Conservation (phyloP, 2,888 invertebrate species). For the Eupelmus urozonus region DNA sequence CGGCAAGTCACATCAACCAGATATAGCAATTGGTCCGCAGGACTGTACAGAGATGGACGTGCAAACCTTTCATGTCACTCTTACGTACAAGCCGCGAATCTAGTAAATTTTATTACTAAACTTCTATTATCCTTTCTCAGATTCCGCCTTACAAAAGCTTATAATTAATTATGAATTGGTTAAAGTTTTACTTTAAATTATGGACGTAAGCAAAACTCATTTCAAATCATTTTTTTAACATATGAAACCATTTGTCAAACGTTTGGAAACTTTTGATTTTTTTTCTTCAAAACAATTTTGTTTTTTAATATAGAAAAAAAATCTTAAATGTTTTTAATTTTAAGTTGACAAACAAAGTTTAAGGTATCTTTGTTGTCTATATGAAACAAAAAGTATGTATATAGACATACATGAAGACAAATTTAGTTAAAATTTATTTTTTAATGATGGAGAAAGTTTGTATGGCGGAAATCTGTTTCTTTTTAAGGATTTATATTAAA, state of each 20-base stretch:
- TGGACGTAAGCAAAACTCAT: too few species aligned
- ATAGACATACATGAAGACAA: constrained; percentile 7
- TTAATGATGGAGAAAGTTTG: constrained; percentile 15
- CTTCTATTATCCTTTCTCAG: neutral
- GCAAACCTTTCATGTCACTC: constrained; percentile 78
- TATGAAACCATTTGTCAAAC: too few species aligned
- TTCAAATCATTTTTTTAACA: too few species aligned
- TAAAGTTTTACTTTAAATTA: too few species aligned
- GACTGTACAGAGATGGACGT: constrained; percentile 79
- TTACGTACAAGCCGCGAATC: constrained; percentile 79
- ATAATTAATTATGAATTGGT: neutral
- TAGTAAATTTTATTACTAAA: constrained; percentile 63
- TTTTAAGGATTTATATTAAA: constrained; percentile 15
- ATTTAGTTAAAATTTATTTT: constrained; percentile 14
- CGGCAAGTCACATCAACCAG: constrained; percentile 48
- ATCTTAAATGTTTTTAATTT: neutral
- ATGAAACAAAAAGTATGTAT: neutral
- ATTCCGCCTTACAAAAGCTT: constrained; percentile 33
- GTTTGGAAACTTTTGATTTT: constrained; percentile 3
- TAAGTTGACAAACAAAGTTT: neutral
- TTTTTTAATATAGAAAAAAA: neutral
- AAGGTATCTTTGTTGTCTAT: constrained; percentile 25
- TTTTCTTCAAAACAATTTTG: neutral
- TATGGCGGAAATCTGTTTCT: constrained; percentile 29
- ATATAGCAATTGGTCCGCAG: constrained; percentile 69